Evolutionary conservation across 1,140 invertebrate species (phyloP), one percentile per base, ranked within the genome.

Genomic region (Harpegnathos saltator): DNA sequence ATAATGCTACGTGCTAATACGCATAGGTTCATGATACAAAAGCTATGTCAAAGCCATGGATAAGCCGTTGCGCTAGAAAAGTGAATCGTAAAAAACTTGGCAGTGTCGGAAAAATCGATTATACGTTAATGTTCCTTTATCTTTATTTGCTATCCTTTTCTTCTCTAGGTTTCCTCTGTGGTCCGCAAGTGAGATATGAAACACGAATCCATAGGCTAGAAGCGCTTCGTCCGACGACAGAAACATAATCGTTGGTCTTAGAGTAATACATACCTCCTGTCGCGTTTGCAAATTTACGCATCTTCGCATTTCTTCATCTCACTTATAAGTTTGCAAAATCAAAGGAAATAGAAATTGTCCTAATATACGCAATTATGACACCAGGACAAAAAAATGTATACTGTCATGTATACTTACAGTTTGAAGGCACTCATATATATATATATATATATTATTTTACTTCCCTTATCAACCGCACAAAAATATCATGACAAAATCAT

Each of bases 21-120:
- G 33, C 22, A 78, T 48, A 29, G 63, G 24, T 72, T 83, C 58
- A n/a, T 65, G 15, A 66, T 85, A 78, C 14, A 69, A 68, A 69
- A 82, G 48, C 54, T 80, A 86, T 68, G 68, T 85, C 61, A 71
- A 88, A 89, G 86, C 85, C 74, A 84, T 89, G 84, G 68, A 84
- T 89, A 89, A 91, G 88, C 82, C 78, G 84, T 83, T 69, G 61
- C 14, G 17, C 48, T 81, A 59, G 24, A 63, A 86, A 75, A 87
- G 54, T 33, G 33, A 63, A 58, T 68, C 14, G 33, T 82, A 85
- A 29, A 74, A 86, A 86, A 86, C 44, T 82, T 86, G 71, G 78
- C 85, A 86, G 84, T 44, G 38, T 85, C 24, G n/a, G n/a, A 86
- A 82, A 63, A 54, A 71, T 59, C 58, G 29, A 58, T 80, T 69